Conservation (phyloP, 2,797 vertebrate species). For the Syndactyla subalaris region DNA sequence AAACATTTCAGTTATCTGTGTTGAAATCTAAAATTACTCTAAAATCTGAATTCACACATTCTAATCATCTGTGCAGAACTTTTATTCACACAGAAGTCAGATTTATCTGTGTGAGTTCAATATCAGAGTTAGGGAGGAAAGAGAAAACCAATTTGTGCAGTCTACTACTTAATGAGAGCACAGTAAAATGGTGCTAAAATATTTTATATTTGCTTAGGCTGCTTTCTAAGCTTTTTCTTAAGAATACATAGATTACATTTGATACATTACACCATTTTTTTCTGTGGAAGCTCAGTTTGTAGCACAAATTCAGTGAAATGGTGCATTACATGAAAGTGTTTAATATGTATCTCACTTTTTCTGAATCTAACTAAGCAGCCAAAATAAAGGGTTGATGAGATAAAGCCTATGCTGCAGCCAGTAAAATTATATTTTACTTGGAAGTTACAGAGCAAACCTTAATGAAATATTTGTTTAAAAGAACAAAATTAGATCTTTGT, state of each 20-base stretch:
- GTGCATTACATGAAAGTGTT: background rate
- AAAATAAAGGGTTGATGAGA: background rate
- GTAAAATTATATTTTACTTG: background rate
- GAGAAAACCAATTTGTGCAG: background rate
- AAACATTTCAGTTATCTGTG: background rate
- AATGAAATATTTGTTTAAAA: background rate
- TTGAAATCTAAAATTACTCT: background rate
- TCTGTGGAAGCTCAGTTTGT: background rate
- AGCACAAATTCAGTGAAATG: background rate
- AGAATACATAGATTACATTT: background rate
- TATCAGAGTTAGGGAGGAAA: background rate
- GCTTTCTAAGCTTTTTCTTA: background rate
- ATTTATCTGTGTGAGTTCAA: background rate
- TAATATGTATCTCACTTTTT: background rate
- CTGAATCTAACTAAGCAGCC: background rate
- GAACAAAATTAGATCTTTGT: conserved; percentile 4
- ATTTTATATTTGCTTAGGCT: background rate
- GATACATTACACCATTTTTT: background rate
- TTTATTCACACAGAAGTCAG: background rate
- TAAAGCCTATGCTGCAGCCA: background rate
- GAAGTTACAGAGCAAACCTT: conserved; percentile 9
- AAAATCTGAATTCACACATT: background rate
- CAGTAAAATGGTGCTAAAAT: background rate
- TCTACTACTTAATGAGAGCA: background rate
- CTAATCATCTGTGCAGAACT: background rate